phyloP scores from a whole-genome alignment of 2,888 invertebrate species.

The Peribatodes rhomboidaria region DNA sequence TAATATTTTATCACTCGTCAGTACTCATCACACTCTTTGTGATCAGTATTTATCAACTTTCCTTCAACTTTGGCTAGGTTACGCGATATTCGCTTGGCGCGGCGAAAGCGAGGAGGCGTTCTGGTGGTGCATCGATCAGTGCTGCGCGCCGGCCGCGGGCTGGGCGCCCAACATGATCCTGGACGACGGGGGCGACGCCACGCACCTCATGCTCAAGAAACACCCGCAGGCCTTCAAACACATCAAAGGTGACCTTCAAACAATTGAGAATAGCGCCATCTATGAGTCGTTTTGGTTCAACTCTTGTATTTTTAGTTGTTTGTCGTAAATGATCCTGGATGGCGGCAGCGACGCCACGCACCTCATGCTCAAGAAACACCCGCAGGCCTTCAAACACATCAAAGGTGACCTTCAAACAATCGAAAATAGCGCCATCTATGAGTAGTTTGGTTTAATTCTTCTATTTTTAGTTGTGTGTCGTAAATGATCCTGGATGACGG shows the following conservation, averaged over 20 bases:
- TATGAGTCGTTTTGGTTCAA: neutral
- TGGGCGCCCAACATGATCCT: slow-evolving; percentile 99
- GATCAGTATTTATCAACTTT: neutral
- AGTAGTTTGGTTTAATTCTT: neutral
- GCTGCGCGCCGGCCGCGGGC: slow-evolving; percentile 95
- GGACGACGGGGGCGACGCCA: slow-evolving; percentile 99
- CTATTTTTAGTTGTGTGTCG: too few species aligned
- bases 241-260: slow-evolving; percentile 49
- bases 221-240: slow-evolving; percentile 97
- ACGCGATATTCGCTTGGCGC: slow-evolving; percentile 98
- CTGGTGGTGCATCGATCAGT: slow-evolving; percentile 99
- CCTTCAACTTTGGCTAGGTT: slow-evolving; percentile 77
- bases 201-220: slow-evolving; percentile 98
- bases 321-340: too few species aligned
- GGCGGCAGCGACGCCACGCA: slow-evolving; percentile 98
- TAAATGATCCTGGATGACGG: too few species aligned
- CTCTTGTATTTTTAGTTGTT: too few species aligned
- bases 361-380: slow-evolving; percentile 98
- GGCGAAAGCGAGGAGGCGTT: slow-evolving; percentile 99
- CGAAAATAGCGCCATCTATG: neutral
- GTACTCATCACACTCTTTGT: neutral
- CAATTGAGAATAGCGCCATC: neutral
- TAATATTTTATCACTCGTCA: too few species aligned
- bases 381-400: slow-evolving; percentile 94
- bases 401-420: too few species aligned